phyloP scores from a whole-genome alignment of 2,113 vertebrate species.

The Orientallactaga bullata region DNA sequence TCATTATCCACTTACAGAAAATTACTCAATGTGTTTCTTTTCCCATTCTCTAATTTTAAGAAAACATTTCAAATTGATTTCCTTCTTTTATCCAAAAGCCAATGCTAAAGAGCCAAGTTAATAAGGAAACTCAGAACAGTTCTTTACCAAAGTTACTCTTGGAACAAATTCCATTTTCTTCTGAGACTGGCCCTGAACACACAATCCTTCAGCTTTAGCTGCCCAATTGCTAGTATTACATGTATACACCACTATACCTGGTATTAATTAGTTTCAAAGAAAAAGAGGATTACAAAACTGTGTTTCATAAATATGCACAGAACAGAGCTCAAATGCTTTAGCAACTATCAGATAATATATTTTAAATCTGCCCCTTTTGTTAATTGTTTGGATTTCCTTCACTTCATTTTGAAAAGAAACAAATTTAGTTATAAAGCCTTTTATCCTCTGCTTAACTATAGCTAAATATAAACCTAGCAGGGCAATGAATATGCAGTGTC shows the following conservation, averaged over 20 bases:
- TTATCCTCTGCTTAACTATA: background rate
- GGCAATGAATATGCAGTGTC: background rate
- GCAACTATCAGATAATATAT: background rate
- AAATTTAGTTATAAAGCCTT: conserved; percentile 8
- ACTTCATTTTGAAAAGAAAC: background rate
- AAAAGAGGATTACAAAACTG: background rate
- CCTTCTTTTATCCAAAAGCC: background rate
- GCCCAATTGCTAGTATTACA: too few relatives aligned
- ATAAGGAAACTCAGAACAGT: background rate
- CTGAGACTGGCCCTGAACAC: background rate
- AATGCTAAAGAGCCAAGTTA: background rate
- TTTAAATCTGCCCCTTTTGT: background rate
- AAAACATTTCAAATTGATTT: background rate
- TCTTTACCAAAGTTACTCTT: conserved; percentile 12
- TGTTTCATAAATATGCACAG: background rate
- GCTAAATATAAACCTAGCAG: background rate
- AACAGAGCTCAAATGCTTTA: background rate
- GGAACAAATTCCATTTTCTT: background rate
- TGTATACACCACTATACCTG: too few relatives aligned
- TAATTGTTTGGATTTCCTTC: background rate
- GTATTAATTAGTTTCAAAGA: conserved; percentile 21
- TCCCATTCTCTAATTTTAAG: conserved; percentile 10
- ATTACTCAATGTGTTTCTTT: background rate
- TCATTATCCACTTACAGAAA: background rate
- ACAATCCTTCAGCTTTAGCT: too few relatives aligned